A percentile compares a stretch with the other conserved stretches of the same genome.
phyloP scores from a whole-genome alignment of 2,888 invertebrate genomes.

The Cheilosia pagana region DNA sequence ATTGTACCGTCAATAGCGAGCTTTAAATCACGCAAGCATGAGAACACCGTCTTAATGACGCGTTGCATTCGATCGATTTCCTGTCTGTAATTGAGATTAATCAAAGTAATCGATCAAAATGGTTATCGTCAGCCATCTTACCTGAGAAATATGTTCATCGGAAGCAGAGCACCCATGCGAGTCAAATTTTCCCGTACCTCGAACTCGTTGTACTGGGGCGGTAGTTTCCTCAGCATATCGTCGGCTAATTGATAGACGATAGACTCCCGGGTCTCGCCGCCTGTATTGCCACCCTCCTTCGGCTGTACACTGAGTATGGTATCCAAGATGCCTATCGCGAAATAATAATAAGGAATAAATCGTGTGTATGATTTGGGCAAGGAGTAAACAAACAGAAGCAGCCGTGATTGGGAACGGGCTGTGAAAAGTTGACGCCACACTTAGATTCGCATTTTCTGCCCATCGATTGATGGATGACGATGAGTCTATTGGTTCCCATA shows the following conservation, averaged over 20 bases:
- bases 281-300: slow-evolving; percentile 95
- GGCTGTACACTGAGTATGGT: slow-evolving; percentile 98
- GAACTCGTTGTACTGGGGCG: slow-evolving; percentile 93
- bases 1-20: slow-evolving; percentile 98
- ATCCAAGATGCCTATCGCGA: slow-evolving; percentile 89
- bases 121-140: slow-evolving; percentile 75
- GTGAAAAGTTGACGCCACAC: slow-evolving; percentile 21
- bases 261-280: slow-evolving; percentile 96
- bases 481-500: slow-evolving; percentile 6
- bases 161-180: slow-evolving; percentile 95
- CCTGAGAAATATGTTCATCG: slow-evolving; percentile 97
- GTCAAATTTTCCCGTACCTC: slow-evolving; percentile 95
- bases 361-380: slow-evolving; percentile 9
- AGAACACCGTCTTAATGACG: slow-evolving; percentile 91
- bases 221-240: slow-evolving; percentile 95
- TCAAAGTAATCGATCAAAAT: slow-evolving; percentile 57
- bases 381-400: slow-evolving; percentile 4
- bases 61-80: slow-evolving; percentile 93
- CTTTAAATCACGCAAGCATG: slow-evolving; percentile 94
- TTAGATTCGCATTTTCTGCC: slow-evolving; percentile 40
- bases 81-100: slow-evolving; percentile 84
- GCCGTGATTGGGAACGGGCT: not conserved
- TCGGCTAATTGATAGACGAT: slow-evolving; percentile 96
- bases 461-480: slow-evolving; percentile 29
- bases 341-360: slow-evolving; percentile 31